Evolutionary conservation across 2,888 invertebrate genomes (phyloP).

Genomic region (Agrochola lychnidis): DNA sequence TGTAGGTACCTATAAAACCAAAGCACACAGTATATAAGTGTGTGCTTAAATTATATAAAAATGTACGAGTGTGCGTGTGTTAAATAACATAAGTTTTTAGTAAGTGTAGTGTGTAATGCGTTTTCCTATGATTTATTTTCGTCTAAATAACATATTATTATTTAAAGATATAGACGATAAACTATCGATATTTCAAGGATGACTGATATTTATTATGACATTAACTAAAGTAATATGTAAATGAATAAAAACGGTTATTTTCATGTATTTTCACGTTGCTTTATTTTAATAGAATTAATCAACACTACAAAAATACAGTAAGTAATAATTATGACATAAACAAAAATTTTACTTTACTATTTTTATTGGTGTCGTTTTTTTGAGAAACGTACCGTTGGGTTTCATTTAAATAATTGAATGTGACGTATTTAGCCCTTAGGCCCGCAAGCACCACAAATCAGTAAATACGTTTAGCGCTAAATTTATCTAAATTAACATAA

Average conservation of each 20-base stretch:
- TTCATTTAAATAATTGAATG: no score
- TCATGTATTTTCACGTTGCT: not conserved
- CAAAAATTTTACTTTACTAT: not conserved
- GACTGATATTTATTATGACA: no score
- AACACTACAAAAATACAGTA: not conserved
- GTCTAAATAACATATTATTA: not conserved
- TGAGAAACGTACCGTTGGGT: no score
- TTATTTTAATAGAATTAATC: slow-evolving; percentile 12
- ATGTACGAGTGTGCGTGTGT: not conserved
- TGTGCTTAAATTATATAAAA: not conserved
- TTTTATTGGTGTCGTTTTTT: no score
- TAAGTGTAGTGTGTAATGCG: no score
- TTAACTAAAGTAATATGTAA: not conserved
- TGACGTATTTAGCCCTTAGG: no score
- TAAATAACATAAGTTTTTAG: not conserved
- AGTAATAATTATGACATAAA: not conserved
- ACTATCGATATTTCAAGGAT: not conserved
- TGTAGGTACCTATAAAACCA: not conserved
- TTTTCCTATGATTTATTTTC: not conserved
- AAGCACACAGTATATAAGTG: not conserved
- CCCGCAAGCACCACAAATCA: not conserved
- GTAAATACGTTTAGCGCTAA: not conserved
- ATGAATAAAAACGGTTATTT: slow-evolving; percentile 5
- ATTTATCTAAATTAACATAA: no score
- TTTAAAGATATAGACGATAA: not conserved